Evolutionary conservation across 2,113 vertebrate genomes (phyloP).

Genomic region (Istiophorus platypterus): DNA sequence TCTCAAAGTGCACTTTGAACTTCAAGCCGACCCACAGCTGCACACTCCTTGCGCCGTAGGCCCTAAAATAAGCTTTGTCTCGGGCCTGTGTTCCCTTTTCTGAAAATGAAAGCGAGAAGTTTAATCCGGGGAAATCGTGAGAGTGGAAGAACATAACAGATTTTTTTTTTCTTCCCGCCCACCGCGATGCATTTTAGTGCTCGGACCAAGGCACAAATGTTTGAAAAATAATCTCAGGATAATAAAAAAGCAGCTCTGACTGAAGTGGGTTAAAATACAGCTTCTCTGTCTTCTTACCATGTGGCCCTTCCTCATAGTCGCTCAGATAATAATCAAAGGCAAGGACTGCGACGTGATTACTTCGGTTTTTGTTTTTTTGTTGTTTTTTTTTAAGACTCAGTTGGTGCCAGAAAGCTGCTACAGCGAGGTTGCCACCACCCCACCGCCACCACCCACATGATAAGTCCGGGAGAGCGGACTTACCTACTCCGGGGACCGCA

Average conservation of each 20-base stretch:
- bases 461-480: constrained; percentile 52
- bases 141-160: neutral
- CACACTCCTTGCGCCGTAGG: neutral
- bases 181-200: neutral
- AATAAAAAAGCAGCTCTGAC: constrained; percentile 14
- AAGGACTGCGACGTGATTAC: constrained; percentile 45
- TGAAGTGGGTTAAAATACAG: neutral
- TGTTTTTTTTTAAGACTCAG: no score
- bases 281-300: constrained; percentile 2
- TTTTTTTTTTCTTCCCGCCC: neutral
- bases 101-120: neutral
- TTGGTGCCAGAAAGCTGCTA: constrained; percentile 47
- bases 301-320: constrained; percentile 7
- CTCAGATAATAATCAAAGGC: constrained; percentile 45
- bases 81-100: neutral
- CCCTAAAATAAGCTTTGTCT: constrained; percentile 21
- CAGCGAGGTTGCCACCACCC: constrained; percentile 45
- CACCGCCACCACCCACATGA: no score
- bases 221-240: neutral
- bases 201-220: neutral
- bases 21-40: constrained; percentile 27
- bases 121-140: neutral
- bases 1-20: constrained; percentile 20
- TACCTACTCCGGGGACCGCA: constrained; percentile 48
- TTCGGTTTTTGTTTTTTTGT: constrained; percentile 52